These are phyloP conservation scores for Atrichornis clamosus DNA, from an alignment of 2,113 vertebrate species.

Conservation along the genomic window DNA sequence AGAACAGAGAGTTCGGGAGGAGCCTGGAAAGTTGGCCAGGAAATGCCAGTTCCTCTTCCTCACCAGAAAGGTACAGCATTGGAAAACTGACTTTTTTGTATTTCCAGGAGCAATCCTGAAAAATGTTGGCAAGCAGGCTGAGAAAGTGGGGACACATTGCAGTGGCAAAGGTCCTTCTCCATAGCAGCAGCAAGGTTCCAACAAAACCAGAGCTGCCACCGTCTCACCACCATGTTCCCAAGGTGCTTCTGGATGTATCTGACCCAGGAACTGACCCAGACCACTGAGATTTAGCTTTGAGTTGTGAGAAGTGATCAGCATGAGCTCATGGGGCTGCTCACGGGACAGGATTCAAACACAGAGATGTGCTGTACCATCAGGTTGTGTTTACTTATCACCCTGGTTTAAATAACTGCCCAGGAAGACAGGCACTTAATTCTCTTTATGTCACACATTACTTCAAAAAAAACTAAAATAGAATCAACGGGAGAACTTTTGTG, in stretches of 20 bases:
- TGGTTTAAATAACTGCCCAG: background rate
- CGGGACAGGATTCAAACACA: background rate
- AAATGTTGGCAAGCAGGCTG: background rate
- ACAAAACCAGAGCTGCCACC: background rate
- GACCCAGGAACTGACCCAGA: background rate
- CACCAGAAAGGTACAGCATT: background rate
- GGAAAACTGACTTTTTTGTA: background rate
- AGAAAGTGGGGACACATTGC: background rate
- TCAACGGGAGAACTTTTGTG: background rate
- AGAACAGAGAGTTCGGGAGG: background rate
- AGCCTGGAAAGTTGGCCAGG: background rate
- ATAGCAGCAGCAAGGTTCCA: background rate
- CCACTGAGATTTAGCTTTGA: background rate
- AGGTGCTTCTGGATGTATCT: background rate
- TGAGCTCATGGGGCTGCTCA: rapidly evolving
- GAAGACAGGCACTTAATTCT: background rate
- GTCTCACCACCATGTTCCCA: background rate
- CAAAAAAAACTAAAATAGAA: background rate
- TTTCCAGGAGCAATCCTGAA: background rate
- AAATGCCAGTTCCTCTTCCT: background rate
- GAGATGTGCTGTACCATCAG: background rate
- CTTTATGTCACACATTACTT: background rate
- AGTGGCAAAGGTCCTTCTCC: background rate
- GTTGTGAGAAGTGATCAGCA: background rate
- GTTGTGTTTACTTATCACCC: background rate